Evolutionary conservation across 2,888 invertebrate genomes (phyloP).

Genomic region (Stenodema calcarata): DNA sequence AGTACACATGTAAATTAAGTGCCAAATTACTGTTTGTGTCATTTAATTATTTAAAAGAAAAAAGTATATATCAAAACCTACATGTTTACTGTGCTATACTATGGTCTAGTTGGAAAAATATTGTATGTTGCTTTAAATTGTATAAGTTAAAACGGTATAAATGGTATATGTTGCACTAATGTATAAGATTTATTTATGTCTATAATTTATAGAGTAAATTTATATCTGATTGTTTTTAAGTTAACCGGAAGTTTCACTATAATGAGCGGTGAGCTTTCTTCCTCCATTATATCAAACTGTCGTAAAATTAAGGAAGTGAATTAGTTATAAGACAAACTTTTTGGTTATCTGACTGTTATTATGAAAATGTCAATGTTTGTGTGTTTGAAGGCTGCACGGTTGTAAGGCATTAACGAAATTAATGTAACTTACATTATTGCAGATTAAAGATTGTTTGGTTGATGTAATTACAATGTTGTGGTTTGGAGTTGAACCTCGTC

Average conservation of each 20-base stretch:
- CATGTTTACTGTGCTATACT: slow-evolving; percentile 48
- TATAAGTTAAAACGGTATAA: slow-evolving; percentile 45
- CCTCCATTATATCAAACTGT: slow-evolving; percentile 53
- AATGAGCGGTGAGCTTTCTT: slow-evolving; percentile 46
- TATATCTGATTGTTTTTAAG: slow-evolving; percentile 45
- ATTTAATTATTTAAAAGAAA: slow-evolving; percentile 39
- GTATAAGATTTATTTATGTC: slow-evolving; percentile 44
- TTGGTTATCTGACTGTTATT: slow-evolving; percentile 46
- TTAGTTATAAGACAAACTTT: slow-evolving; percentile 42
- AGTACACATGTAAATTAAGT: slow-evolving; percentile 46
- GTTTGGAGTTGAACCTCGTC: background rate
- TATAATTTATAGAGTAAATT: slow-evolving; percentile 47
- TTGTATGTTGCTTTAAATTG: slow-evolving; percentile 49
- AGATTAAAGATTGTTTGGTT: slow-evolving; percentile 56
- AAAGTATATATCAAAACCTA: slow-evolving; percentile 39
- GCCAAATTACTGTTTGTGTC: slow-evolving; percentile 43
- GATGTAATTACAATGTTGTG: slow-evolving; percentile 49
- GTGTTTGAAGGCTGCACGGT: slow-evolving; percentile 55
- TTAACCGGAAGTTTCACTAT: slow-evolving; percentile 36
- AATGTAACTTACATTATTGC: slow-evolving; percentile 52
- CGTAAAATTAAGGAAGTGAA: slow-evolving; percentile 48
- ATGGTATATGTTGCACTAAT: slow-evolving; percentile 48
- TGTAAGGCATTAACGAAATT: slow-evolving; percentile 49
- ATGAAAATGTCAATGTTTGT: slow-evolving; percentile 54
- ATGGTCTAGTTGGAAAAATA: slow-evolving; percentile 47